Conservation (phyloP, 2,113 vertebrate genomes). For the Microtus montanus region DNA sequence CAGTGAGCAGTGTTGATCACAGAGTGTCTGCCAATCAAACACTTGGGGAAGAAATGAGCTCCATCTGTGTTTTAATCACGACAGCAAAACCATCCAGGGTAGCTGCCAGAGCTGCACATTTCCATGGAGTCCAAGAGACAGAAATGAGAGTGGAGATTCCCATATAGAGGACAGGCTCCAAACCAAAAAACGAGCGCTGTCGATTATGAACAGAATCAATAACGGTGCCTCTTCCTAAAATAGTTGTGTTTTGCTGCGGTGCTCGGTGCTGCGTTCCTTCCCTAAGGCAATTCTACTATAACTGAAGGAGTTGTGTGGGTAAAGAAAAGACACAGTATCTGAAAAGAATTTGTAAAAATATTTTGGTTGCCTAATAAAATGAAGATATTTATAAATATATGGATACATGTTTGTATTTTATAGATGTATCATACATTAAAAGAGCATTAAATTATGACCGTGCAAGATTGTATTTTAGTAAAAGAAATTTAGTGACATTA, state of each 20-base stretch:
- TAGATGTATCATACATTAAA: not conserved
- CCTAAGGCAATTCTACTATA: slow-evolving; percentile 28
- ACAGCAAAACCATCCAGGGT: slow-evolving; percentile 71
- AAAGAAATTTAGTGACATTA: not conserved
- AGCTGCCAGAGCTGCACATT: slow-evolving; percentile 66
- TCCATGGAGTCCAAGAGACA: slow-evolving; percentile 54
- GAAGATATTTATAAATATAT: slow-evolving; percentile 15
- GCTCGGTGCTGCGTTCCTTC: not conserved
- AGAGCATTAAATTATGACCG: not conserved
- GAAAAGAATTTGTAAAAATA: not conserved
- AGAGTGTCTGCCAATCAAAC: slow-evolving; percentile 79
- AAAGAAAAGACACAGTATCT: not conserved
- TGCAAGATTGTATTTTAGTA: slow-evolving; percentile 4
- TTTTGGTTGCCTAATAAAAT: not conserved
- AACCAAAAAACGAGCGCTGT: not conserved
- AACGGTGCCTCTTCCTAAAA: slow-evolving; percentile 38
- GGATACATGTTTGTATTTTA: not conserved
- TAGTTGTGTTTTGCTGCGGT: not conserved
- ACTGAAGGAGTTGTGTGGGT: not conserved
- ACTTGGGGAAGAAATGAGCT: slow-evolving; percentile 75
- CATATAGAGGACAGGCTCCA: not conserved
- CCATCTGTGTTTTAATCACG: slow-evolving; percentile 83
- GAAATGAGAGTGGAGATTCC: slow-evolving; percentile 36
- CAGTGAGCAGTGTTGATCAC: slow-evolving; percentile 72
- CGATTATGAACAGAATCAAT: slow-evolving; percentile 45